Evolutionary conservation across 2,113 vertebrate genomes (phyloP), one percentile per base, ranked within the genome.

Genomic region (Xiphophorus hellerii): DNA sequence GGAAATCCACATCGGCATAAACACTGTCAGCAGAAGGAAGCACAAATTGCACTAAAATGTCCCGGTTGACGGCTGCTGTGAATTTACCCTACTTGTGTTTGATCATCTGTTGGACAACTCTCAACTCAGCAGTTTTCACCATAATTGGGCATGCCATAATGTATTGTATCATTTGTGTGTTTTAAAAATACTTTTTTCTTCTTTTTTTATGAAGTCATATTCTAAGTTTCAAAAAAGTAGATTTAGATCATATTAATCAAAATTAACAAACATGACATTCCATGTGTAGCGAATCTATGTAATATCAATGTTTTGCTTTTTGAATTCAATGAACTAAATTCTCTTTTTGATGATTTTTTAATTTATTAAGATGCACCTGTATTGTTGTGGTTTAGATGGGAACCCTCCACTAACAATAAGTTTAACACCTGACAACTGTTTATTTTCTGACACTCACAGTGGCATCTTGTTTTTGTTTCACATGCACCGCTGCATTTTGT

Each of bases 371-470:
- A 25, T 9, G 51, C 51, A 58, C 51, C 51, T 54, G 51, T 84
- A 74, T 82, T 63, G 73, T 63, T 87, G 81, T 87, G 87, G 76
- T 84, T 81, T 88, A 69, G 58, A 73, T 66, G 71, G 76, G 74
- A 71, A 74, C 86, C 81, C 84, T 86, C 81, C 80, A 78, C 69
- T 84, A 83, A 87, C 87, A 85, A 82, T 89, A 85, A 77, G 77
- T 80, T 73, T 65, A 82, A 90, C 93, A 93, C 92, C 92, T 93
- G 92, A 78, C 88, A 89, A 78, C 86, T 86, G 77, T 89, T 87
- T 76, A 76, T 88, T 82, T 81, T 78, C 44, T 87, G 69, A 71
- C 85, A 71, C 75, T 48, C 63, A 51, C 60, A 73, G 17, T 30
- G 44, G 22, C 68, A 54, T 54, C 17, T 28, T 37, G 29, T 39